phyloP scores from a whole-genome alignment of 2,113 vertebrate species.

The Scartelaos histophorus region DNA sequence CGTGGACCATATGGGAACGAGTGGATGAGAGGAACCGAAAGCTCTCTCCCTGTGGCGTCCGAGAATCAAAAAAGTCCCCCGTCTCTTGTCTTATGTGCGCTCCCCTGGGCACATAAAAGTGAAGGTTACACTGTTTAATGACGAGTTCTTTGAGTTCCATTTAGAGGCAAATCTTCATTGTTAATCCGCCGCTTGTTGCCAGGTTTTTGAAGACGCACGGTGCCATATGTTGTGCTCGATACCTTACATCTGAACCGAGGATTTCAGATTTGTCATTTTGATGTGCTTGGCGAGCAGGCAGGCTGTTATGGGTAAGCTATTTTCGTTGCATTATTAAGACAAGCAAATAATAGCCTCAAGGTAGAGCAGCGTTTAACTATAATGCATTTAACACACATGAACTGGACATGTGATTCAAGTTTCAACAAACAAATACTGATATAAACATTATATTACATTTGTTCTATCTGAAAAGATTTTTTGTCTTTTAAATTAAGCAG shows the following conservation, averaged over 20 bases:
- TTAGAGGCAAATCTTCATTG: conserved; percentile 52
- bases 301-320: conserved; percentile 34
- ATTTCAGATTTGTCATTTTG: conserved; percentile 57
- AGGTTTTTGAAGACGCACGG: conserved; percentile 44
- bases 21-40: conserved; percentile 70
- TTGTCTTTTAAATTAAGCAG: background rate
- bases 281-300: conserved; percentile 33
- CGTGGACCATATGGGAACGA: conserved; percentile 78
- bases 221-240: conserved; percentile 58
- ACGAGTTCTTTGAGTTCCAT: conserved; percentile 49
- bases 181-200: conserved; percentile 58
- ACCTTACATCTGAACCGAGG: conserved; percentile 56
- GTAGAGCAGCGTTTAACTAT: conserved; percentile 8
- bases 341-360: conserved; percentile 2
- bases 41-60: conserved; percentile 60
- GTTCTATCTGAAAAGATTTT: background rate
- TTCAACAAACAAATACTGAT: background rate
- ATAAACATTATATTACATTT: background rate
- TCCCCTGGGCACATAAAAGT: conserved; percentile 74
- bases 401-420: background rate
- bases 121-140: conserved; percentile 74
- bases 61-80: conserved; percentile 60
- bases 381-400: background rate
- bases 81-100: conserved; percentile 50
- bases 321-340: conserved; percentile 13